Evolutionary conservation across 2,888 invertebrate genomes (phyloP).

Genomic region (Ochlodes sylvanus): DNA sequence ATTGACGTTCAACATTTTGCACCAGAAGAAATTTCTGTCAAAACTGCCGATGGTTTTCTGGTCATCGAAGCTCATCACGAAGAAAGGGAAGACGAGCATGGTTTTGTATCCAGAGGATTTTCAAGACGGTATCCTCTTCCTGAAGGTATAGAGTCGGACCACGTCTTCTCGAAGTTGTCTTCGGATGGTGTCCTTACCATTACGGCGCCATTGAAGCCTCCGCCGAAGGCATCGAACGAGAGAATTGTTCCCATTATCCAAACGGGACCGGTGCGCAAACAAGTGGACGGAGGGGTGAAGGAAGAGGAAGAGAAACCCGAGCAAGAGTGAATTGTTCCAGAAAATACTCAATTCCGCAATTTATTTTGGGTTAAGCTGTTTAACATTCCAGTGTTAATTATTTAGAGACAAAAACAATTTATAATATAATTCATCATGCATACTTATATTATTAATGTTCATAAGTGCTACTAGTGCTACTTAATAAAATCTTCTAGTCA

Average conservation of each 20-base stretch:
- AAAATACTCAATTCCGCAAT: neutral
- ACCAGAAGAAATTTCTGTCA: slow-evolving; percentile 90
- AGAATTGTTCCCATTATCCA: slow-evolving; percentile 83
- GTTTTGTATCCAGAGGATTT: slow-evolving; percentile 89
- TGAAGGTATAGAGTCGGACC: slow-evolving; percentile 87
- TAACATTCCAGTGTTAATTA: slow-evolving; percentile 7
- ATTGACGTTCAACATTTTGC: slow-evolving; percentile 91
- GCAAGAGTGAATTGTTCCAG: neutral
- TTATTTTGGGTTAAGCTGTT: neutral
- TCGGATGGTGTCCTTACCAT: slow-evolving; percentile 90
- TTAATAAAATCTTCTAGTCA: slow-evolving; percentile 8
- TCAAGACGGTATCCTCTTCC: slow-evolving; percentile 89
- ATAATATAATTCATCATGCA: neutral
- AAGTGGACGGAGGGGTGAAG: slow-evolving; percentile 59
- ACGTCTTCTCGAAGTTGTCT: slow-evolving; percentile 88
- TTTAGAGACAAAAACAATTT: neutral
- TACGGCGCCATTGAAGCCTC: slow-evolving; percentile 82
- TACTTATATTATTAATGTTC: neutral
- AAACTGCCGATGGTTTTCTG: slow-evolving; percentile 87
- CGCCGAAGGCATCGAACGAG: slow-evolving; percentile 62
- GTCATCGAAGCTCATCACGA: slow-evolving; percentile 91
- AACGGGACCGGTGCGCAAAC: slow-evolving; percentile 82
- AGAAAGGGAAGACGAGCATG: slow-evolving; percentile 91
- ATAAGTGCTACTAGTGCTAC: too few relatives aligned
- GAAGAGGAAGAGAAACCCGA: slow-evolving; percentile 20